Conservation (phyloP, 1,140 invertebrate species). For the Araneus ventricosus region DNA sequence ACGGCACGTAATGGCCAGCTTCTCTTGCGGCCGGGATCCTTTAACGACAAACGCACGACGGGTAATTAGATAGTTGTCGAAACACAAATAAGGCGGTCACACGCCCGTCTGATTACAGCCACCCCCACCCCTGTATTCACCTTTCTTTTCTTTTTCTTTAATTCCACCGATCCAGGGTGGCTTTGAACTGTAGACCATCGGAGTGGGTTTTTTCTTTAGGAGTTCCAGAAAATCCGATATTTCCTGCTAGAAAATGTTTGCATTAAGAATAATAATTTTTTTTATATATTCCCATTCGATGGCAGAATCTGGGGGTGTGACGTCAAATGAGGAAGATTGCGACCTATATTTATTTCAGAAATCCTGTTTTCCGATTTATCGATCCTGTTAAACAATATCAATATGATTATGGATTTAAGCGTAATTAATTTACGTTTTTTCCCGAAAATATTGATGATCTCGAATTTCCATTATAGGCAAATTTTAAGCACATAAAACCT, state of each 20-base stretch:
- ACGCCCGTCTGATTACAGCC: conserved; percentile 52
- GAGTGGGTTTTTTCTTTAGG: neutral
- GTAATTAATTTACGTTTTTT: too few relatives aligned
- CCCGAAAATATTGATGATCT: too few relatives aligned
- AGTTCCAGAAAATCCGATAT: neutral
- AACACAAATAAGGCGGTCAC: conserved; percentile 74
- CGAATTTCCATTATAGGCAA: too few relatives aligned
- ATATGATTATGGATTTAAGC: too few relatives aligned
- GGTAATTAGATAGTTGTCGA: conserved; percentile 74
- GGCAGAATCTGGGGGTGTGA: neutral
- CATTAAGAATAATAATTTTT: neutral
- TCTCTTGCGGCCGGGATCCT: conserved; percentile 18
- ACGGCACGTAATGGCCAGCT: conserved; percentile 60
- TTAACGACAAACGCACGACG: conserved; percentile 45
- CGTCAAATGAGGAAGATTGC: too few relatives aligned
- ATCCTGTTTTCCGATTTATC: too few relatives aligned
- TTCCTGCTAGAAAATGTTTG: neutral
- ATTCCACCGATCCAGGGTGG: neutral
- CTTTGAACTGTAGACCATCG: neutral
- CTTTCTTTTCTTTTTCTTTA: neutral
- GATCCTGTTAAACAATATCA: too few relatives aligned
- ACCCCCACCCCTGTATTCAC: neutral
- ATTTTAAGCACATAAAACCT: too few relatives aligned
- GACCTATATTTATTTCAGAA: too few relatives aligned
- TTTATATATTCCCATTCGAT: neutral